Base-by-base conservation (phyloP, 2,797 vertebrate species). In the Synanceia verrucosa region DNA sequence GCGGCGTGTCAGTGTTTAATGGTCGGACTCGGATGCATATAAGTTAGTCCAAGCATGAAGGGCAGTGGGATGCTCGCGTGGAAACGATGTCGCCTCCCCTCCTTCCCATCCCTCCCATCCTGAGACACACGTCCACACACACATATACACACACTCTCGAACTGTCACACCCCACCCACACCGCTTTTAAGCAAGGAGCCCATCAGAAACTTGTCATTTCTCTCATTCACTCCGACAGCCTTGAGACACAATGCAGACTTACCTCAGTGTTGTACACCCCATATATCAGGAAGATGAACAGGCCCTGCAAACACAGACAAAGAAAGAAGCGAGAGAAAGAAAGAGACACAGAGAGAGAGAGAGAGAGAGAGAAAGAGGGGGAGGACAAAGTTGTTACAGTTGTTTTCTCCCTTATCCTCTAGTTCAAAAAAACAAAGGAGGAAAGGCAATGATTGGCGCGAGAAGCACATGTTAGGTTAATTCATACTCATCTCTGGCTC, bases 231-330 rank as follows among this genome's bases (percentile, higher is more conserved):
- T 96, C 95, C 96, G 96, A 97, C 97, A 99, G 96, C 98, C 97
- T 99, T 99, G 98, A 99, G 96, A 96, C 95, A 96, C 95, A 94
- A 94, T 96, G 96, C 97, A 94, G 96, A 97, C 98, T 98, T 96
- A 97, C 96, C 97, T 99, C 97, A 95, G 95, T 96, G 96, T 95
- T 96, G 96, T 97, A 96, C 95, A 98, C 95, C 95, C 96, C 97
- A 97, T 99, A 99, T 95, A 99, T 99, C 97, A 99, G 96, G 95
- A 98, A 99, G 97, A 99, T 99, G 96, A 96, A 99, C 95, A 99
- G 96, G 94, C 96, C 97, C 97, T 97, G 96, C 94, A 94, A 92
- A 95, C 85, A 87, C 76, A 92, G 79, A 89, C 76, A 90, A 79
- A 92, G 81, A 88, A 79, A 82, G 71, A 86, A 69, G 72, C 76